Evolutionary conservation across 2,797 vertebrate genomes (phyloP), one percentile per base, ranked within the genome.

Genomic region (Lacerta agilis): DNA sequence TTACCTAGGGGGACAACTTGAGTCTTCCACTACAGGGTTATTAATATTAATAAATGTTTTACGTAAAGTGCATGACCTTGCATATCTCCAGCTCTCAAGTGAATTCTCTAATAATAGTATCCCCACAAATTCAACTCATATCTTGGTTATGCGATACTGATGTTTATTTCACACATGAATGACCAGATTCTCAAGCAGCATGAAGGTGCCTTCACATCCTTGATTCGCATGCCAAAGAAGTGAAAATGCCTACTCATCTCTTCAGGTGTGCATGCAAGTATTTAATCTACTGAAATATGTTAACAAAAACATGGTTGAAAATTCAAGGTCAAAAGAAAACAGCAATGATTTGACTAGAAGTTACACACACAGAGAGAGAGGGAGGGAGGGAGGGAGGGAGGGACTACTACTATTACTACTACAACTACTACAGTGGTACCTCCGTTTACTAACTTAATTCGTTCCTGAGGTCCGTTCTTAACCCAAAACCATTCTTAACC

Each of bases 11-110:
- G 67, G n/a, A 79, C 27, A 79, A 25, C 13, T 29, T 43, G 38
- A 72, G 67, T 8, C 55, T 79, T 88, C 67, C 13, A 72, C n/a
- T 36, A 61, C n/a, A 87, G 25, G 72, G 76, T 77, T 36, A 79
- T 84, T 84, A 72, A 87, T 43, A 84, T 79, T 83, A 88, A 83
- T 82, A 58, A 83, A 83, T 38, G 66, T 55, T 88, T 83, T 71
- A 71, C 43, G 33, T 58, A 41, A 72, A 73, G 45, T 18, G 8
- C 33, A 33, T 87, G 79, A 87, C 69, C 55, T 88, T 72, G 67
- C 20, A 80, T 33, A 8, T 29, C 29, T 64, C 76, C 29, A 27
- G 25, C 67, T 72, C 20, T 72, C 85, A 71, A 82, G 71, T 84
- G 41, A 88, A 79, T 36, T 45, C 27, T 61, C 75, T 75, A 61